phyloP scores from a whole-genome alignment of 1,140 invertebrate genomes.

The Heliconius congener region DNA sequence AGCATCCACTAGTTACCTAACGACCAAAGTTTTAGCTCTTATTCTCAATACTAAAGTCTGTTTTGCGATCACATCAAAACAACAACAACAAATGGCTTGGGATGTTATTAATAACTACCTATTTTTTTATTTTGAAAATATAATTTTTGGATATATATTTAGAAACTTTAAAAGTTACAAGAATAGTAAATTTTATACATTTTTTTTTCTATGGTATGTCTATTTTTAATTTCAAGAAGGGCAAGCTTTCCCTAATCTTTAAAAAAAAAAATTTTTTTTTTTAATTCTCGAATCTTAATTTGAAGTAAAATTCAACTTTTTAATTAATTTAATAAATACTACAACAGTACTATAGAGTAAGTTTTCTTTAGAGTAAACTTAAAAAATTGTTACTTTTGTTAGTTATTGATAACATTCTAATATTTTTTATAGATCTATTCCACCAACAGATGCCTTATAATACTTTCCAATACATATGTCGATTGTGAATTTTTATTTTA shows the following conservation, averaged over 20 bases:
- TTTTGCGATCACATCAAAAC: slow-evolving; percentile 34
- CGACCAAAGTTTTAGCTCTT: slow-evolving; percentile 40
- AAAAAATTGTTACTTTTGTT: background rate
- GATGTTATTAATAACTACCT: slow-evolving; percentile 16
- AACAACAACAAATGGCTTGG: background rate
- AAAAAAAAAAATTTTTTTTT: no score
- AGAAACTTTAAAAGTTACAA: no score
- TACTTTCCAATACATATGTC: slow-evolving; percentile 44
- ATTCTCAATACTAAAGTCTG: slow-evolving; percentile 39
- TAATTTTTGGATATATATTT: no score
- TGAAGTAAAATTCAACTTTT: background rate
- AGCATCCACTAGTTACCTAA: slow-evolving; percentile 38
- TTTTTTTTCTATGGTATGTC: no score
- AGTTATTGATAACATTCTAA: slow-evolving; percentile 24
- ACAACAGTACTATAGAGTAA: background rate
- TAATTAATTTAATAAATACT: background rate
- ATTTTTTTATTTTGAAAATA: background rate
- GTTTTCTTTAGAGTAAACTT: background rate
- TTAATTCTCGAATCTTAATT: no score
- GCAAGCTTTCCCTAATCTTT: background rate
- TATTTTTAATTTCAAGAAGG: no score
- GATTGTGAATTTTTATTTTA: slow-evolving; percentile 22
- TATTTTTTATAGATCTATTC: slow-evolving; percentile 35
- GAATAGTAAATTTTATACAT: no score
- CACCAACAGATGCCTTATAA: slow-evolving; percentile 72